A percentile compares a stretch with the other conserved stretches of the same genome.
Conservation (phyloP, 1,140 invertebrate genomes). For the Papilio helenus region DNA sequence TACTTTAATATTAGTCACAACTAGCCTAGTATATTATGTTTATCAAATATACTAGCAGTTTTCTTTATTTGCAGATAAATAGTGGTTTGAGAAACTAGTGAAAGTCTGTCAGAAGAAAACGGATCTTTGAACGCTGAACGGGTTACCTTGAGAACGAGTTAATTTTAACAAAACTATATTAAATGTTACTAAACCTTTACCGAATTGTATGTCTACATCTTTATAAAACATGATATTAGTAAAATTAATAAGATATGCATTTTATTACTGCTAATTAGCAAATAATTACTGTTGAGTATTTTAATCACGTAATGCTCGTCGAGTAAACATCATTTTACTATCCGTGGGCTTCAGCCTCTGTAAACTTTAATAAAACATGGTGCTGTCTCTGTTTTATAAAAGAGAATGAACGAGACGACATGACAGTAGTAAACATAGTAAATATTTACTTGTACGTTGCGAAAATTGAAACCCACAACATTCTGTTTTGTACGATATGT, state of each 20-base stretch:
- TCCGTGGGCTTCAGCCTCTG: too few species aligned
- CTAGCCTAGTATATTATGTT: too few species aligned
- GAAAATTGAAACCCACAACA: too few species aligned
- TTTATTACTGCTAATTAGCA: not conserved
- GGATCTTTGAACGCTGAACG: not conserved
- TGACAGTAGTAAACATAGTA: too few species aligned
- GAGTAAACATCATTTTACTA: not conserved
- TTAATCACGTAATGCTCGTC: not conserved
- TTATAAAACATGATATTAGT: too few species aligned
- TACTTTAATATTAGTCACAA: too few species aligned
- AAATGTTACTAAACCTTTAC: too few species aligned
- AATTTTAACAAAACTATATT: not conserved
- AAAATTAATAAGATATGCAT: not conserved
- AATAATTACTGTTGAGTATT: not conserved
- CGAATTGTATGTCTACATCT: too few species aligned
- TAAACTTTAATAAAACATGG: too few species aligned
- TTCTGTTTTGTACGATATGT: not conserved
- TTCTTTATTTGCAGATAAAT: slow-evolving; percentile 9
- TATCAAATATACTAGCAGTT: too few species aligned
- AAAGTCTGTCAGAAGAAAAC: not conserved
- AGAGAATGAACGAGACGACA: too few species aligned
- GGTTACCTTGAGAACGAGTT: slow-evolving; percentile 2
- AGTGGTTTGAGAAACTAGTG: slow-evolving; percentile 10
- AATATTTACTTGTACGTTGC: too few species aligned
- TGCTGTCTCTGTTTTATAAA: not conserved